Conservation (phyloP, 2,797 vertebrate genomes). For the Arnoldichthys spilopterus region DNA sequence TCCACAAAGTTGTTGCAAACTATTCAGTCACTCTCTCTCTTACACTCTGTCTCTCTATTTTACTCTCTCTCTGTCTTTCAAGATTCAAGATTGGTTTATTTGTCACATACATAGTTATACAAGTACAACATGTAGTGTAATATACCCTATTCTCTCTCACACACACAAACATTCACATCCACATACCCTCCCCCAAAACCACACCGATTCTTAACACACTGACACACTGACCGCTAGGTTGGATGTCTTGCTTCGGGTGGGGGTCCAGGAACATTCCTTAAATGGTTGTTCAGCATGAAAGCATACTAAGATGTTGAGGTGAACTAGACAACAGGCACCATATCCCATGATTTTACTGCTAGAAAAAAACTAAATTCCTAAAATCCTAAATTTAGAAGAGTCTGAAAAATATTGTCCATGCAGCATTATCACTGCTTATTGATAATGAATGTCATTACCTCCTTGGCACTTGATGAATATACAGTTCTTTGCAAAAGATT, state of each 20-base stretch:
- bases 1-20: conserved; percentile 62
- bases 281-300: conserved; percentile 74
- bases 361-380: too few relatives aligned
- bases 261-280: conserved; percentile 76
- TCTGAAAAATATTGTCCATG: too few relatives aligned
- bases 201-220: conserved; percentile 64
- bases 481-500: too few relatives aligned
- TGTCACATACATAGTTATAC: too few relatives aligned
- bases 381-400: too few relatives aligned
- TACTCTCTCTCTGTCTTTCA: too few relatives aligned
- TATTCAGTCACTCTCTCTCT: conserved; percentile 58
- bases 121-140: too few relatives aligned
- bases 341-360: neutral
- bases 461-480: neutral
- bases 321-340: conserved; percentile 1
- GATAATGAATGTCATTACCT: neutral
- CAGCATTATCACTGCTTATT: neutral
- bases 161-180: conserved; percentile 58
- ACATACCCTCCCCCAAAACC: conserved; percentile 69
- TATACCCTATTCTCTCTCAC: conserved; percentile 63
- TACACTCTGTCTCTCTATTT: conserved; percentile 46
- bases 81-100: too few relatives aligned
- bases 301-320: conserved; percentile 32
- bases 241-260: conserved; percentile 62
- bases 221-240: conserved; percentile 75